phyloP scores from a whole-genome alignment of 2,888 invertebrate species.

The Globia sparganii region DNA sequence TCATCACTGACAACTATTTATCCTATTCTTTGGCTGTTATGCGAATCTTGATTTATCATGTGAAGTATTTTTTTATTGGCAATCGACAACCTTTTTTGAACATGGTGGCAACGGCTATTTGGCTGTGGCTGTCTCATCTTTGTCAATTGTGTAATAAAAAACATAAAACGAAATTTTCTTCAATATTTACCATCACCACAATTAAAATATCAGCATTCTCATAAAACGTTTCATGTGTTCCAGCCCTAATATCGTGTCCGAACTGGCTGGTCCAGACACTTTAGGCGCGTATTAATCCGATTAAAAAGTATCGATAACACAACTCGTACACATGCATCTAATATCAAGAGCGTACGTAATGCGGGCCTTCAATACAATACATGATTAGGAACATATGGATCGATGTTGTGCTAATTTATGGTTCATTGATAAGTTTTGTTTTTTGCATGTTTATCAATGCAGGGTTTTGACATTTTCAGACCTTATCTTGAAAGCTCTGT shows the following conservation, averaged over 20 bases:
- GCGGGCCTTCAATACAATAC: constrained; percentile 46
- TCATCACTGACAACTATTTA: not conserved
- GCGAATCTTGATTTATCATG: not conserved
- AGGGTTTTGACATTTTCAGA: not conserved
- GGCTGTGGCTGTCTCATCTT: not conserved
- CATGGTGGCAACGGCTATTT: too few relatives aligned
- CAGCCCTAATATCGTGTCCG: constrained; percentile 32
- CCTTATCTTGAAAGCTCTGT: not conserved
- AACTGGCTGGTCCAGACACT: constrained; percentile 61
- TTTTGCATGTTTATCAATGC: constrained; percentile 6
- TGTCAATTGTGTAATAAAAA: not conserved
- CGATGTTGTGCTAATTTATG: constrained; percentile 40
- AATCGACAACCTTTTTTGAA: not conserved
- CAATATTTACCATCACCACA: not conserved
- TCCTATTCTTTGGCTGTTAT: not conserved
- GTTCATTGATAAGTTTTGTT: constrained; percentile 30
- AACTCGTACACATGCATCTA: constrained; percentile 50
- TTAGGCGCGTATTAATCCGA: constrained; percentile 70
- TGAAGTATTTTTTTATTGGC: not conserved
- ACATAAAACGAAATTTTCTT: too few relatives aligned
- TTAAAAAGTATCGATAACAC: constrained; percentile 70
- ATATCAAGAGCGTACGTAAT: constrained; percentile 40
- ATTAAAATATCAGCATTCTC: not conserved
- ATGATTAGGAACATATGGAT: constrained; percentile 36
- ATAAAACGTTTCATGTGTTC: constrained; percentile 20